Percentiles rank a stretch among this genome's conserved stretches.
Conservation (phyloP, 2,888 invertebrate species). For the Drosophila phalerata region DNA sequence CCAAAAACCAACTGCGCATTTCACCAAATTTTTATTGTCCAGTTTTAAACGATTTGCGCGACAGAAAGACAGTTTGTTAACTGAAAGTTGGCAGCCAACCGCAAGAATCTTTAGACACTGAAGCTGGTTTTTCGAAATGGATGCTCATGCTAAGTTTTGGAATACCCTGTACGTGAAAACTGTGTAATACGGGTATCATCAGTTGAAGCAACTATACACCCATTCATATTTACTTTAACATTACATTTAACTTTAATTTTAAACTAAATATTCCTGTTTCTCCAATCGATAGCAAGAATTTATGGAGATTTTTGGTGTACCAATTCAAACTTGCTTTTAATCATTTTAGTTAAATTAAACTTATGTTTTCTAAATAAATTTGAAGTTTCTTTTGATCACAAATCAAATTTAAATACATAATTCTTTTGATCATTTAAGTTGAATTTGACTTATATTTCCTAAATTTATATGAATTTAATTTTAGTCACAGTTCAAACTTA, state of each 20-base stretch:
- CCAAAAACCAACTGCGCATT: conserved; percentile 64
- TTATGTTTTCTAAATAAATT: no score
- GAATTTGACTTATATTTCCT: no score
- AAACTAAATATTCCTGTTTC: background rate
- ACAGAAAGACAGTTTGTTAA: conserved; percentile 65
- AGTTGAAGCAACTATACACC: no score
- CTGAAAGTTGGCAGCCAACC: conserved; percentile 59
- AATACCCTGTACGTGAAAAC: conserved; percentile 48
- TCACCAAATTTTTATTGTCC: conserved; percentile 27
- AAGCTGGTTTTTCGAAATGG: conserved; percentile 70
- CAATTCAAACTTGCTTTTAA: no score
- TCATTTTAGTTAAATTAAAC: no score
- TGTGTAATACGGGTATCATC: conserved; percentile 4
- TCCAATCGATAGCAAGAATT: background rate
- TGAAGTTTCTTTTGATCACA: no score
- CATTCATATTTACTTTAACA: no score
- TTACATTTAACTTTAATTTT: background rate
- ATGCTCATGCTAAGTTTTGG: conserved; percentile 47
- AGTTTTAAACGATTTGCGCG: conserved; percentile 62
- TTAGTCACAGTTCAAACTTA: no score
- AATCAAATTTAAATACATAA: no score
- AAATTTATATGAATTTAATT: no score
- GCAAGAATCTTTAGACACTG: conserved; percentile 60
- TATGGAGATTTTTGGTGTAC: background rate
- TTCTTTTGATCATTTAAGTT: no score